Evolutionary conservation across 2,113 vertebrate genomes (phyloP).

Genomic region (Pagrus major): DNA sequence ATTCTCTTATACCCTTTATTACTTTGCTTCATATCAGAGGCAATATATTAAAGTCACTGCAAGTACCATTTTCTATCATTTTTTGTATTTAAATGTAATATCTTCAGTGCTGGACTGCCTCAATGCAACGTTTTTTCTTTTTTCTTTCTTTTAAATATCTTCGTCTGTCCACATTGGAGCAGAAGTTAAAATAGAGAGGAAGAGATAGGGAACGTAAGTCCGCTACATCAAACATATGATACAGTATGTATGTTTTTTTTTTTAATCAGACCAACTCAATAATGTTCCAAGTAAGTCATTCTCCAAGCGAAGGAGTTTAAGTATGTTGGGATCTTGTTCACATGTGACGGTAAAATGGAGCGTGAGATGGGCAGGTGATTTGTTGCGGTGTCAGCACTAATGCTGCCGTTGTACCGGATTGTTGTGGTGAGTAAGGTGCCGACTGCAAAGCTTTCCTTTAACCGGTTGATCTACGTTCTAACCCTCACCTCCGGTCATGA

Average conservation of each 20-base stretch:
- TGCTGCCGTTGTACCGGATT: too few relatives aligned
- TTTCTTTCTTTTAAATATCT: background rate
- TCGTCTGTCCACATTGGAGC: background rate
- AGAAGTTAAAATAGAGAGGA: constrained; percentile 6
- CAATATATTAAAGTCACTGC: constrained; percentile 16
- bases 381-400: too few relatives aligned
- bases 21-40: constrained; percentile 37
- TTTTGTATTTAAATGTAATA: constrained; percentile 48
- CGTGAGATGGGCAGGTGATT: too few relatives aligned
- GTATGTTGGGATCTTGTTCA: too few relatives aligned
- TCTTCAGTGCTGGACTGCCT: background rate
- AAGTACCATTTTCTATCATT: constrained; percentile 23
- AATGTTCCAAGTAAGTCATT: background rate
- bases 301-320: too few relatives aligned
- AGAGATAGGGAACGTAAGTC: background rate
- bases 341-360: too few relatives aligned
- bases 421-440: too few relatives aligned
- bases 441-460: too few relatives aligned
- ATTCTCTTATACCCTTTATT: constrained; percentile 22
- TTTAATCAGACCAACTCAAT: background rate
- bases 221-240: background rate
- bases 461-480: too few relatives aligned
- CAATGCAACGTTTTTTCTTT: background rate
- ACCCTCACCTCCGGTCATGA: too few relatives aligned
- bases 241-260: background rate